These are phyloP conservation scores for Stenolophus ochropezus DNA, from an alignment of 2,888 invertebrate genomes.

Conservation along the genomic window DNA sequence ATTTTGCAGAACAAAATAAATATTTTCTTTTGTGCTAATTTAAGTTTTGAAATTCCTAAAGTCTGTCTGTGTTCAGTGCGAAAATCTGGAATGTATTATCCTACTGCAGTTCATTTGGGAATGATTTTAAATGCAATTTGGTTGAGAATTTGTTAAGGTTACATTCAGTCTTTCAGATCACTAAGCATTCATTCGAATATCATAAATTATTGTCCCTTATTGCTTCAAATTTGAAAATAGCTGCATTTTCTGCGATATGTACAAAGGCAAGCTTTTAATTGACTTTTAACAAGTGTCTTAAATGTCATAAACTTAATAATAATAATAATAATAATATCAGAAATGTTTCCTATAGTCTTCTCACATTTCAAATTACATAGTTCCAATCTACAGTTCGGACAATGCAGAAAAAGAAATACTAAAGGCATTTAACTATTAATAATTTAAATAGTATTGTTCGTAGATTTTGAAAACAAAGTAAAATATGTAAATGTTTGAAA, in stretches of 20 bases:
- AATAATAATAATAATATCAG: neutral
- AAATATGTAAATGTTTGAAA: too few relatives aligned
- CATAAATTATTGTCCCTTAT: slow-evolving; percentile 26
- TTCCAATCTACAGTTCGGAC: too few relatives aligned
- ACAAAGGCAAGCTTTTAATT: slow-evolving; percentile 18
- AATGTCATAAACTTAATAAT: neutral
- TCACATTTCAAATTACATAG: neutral
- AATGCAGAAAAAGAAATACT: too few relatives aligned
- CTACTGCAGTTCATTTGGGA: neutral
- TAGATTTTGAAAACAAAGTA: too few relatives aligned
- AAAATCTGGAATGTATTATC: neutral
- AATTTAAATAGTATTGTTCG: too few relatives aligned
- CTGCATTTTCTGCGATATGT: neutral
- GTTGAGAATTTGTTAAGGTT: neutral
- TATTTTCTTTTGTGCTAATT: neutral
- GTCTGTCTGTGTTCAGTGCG: neutral
- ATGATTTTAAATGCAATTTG: neutral
- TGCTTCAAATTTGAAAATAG: slow-evolving; percentile 17
- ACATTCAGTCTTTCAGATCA: slow-evolving; percentile 33
- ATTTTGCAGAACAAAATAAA: neutral
- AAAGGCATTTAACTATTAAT: too few relatives aligned
- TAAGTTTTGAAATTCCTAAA: neutral
- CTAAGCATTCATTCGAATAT: slow-evolving; percentile 25
- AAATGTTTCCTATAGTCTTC: neutral
- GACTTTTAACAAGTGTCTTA: slow-evolving; percentile 9